Conservation (phyloP, 1,140 invertebrate genomes). For the Scaptomyza graminum region DNA sequence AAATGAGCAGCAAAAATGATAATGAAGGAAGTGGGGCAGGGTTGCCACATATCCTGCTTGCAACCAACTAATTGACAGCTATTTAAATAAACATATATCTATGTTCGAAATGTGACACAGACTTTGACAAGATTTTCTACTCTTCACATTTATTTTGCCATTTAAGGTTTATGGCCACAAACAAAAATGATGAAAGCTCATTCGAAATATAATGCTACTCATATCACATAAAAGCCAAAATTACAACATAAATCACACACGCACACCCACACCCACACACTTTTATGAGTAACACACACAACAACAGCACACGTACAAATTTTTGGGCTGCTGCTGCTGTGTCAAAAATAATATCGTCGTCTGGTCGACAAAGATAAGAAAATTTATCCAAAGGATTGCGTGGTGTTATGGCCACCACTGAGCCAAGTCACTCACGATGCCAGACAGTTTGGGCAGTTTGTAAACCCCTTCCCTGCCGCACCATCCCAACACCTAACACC, state of each 20-base stretch:
- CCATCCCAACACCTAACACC: not conserved
- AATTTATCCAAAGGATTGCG: constrained; percentile 83
- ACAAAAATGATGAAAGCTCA: constrained; percentile 57
- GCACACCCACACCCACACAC: constrained; percentile 35
- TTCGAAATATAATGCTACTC: constrained; percentile 44
- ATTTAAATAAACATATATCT: constrained; percentile 14
- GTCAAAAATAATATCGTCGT: constrained; percentile 83
- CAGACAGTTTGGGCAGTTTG: constrained; percentile 30
- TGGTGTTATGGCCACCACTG: constrained; percentile 71
- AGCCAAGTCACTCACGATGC: constrained; percentile 39
- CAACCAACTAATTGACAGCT: constrained; percentile 39
- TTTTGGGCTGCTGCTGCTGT: constrained; percentile 54
- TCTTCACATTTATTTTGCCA: constrained; percentile 3
- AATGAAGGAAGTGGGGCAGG: not conserved
- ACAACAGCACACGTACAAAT: constrained; percentile 32
- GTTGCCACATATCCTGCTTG: constrained; percentile 13
- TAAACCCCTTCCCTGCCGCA: not conserved
- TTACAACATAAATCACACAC: constrained; percentile 78
- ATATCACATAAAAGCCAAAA: constrained; percentile 70
- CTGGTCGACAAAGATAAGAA: constrained; percentile 82
- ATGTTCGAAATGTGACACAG: too few relatives aligned
- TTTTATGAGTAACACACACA: constrained; percentile 42
- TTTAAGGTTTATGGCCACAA: constrained; percentile 17
- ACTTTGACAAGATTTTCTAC: not conserved
- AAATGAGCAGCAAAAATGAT: constrained; percentile 28